Conservation (phyloP, 2,888 invertebrate genomes). For the Nemotelus nigrinus region DNA sequence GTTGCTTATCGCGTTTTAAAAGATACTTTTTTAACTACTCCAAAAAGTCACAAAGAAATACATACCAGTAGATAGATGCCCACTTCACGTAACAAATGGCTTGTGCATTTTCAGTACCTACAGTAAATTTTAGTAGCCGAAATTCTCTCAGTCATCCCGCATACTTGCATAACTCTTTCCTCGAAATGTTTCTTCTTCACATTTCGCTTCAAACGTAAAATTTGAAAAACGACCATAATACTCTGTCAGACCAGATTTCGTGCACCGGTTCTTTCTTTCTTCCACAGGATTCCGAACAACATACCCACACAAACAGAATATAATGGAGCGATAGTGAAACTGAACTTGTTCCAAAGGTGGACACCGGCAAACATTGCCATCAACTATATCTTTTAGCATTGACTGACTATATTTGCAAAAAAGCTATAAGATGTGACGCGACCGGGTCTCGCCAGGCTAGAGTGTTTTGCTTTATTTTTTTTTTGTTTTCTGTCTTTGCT, state of each 20-base stretch:
- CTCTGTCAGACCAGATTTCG: slow-evolving; percentile 34
- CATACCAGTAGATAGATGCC: slow-evolving; percentile 10
- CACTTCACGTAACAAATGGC: slow-evolving; percentile 14
- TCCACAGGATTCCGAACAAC: too few species aligned
- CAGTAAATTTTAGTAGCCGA: neutral
- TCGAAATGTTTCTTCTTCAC: neutral
- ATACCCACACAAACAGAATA: too few species aligned
- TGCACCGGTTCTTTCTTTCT: slow-evolving; percentile 7
- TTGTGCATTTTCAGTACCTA: neutral
- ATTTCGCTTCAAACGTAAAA: slow-evolving; percentile 2
- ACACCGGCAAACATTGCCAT: slow-evolving; percentile 18
- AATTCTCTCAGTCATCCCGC: neutral
- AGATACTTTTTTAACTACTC: slow-evolving; percentile 19
- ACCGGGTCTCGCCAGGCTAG: slow-evolving; percentile 18
- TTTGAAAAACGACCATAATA: slow-evolving; percentile 32
- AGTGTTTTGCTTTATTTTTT: slow-evolving; percentile 19
- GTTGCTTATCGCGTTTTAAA: slow-evolving; percentile 27
- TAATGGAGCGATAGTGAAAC: slow-evolving; percentile 8
- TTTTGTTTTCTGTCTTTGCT: slow-evolving; percentile 14
- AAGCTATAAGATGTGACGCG: neutral
- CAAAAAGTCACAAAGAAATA: neutral
- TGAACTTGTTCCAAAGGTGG: slow-evolving; percentile 29
- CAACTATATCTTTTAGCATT: slow-evolving; percentile 30
- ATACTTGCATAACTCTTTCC: neutral
- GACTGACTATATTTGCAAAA: neutral